Conservation (phyloP, 2,113 vertebrate genomes). For the Corydoras maculifer region DNA sequence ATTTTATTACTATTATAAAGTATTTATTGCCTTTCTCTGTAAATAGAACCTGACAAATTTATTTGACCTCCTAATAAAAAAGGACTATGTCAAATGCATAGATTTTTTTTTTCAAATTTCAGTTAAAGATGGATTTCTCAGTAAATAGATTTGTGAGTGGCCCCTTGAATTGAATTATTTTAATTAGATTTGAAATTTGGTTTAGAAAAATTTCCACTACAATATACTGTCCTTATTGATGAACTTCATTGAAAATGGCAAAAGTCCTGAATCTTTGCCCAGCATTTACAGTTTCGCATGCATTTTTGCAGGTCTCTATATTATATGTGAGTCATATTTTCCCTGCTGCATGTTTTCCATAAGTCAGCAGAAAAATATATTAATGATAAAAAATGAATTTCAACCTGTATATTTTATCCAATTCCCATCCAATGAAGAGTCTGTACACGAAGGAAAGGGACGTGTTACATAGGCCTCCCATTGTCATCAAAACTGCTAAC, state of each 20-base stretch:
- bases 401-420: slow-evolving; percentile 26
- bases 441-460: slow-evolving; percentile 12
- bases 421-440: slow-evolving; percentile 13
- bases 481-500: slow-evolving; percentile 26
- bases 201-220: not conserved
- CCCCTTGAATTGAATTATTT: not conserved
- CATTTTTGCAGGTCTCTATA: slow-evolving; percentile 5
- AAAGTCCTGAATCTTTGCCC: not conserved
- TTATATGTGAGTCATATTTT: slow-evolving; percentile 47
- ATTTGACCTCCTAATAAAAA: slow-evolving; percentile 73
- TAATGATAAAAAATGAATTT: slow-evolving; percentile 46
- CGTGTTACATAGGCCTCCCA: slow-evolving; percentile 26
- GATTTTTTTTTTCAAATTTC: slow-evolving; percentile 40
- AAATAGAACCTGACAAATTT: slow-evolving; percentile 77
- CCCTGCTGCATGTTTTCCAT: slow-evolving; percentile 48
- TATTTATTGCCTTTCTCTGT: slow-evolving; percentile 79
- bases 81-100: slow-evolving; percentile 71
- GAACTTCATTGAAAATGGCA: not conserved
- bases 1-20: slow-evolving; percentile 80
- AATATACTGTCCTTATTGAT: not conserved
- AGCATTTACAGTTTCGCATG: not conserved
- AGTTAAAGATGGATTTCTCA: not conserved
- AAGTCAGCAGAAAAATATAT: slow-evolving; percentile 39
- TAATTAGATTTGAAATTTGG: not conserved
- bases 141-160: not conserved